Evolutionary conservation across 1,140 invertebrate species (phyloP).

Genomic region (Pseudomyrmex pallidus): DNA sequence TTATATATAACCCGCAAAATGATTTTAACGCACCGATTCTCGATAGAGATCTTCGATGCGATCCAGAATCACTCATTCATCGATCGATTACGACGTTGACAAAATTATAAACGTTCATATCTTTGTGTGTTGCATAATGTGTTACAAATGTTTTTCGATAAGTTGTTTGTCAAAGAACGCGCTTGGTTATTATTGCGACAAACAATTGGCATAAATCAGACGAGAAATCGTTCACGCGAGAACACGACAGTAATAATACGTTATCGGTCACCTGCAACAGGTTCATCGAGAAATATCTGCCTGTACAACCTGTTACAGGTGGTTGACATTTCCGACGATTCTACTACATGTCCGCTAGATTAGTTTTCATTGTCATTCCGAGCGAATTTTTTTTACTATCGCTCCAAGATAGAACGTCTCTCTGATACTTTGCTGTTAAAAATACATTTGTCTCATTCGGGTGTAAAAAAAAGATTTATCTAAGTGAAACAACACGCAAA

Average conservation of each 20-base stretch:
- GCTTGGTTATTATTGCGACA: slow-evolving; percentile 18
- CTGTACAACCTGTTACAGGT: slow-evolving; percentile 26
- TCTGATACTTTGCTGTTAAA: neutral
- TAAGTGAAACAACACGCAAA: neutral
- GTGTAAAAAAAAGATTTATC: neutral
- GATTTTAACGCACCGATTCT: slow-evolving; percentile 55
- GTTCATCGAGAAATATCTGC: no score
- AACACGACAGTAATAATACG: slow-evolving; percentile 38
- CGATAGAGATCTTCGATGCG: slow-evolving; percentile 76
- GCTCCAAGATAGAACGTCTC: neutral
- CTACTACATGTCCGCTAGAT: slow-evolving; percentile 44
- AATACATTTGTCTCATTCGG: neutral
- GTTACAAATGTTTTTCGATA: neutral
- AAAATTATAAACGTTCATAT: no score
- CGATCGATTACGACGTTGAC: slow-evolving; percentile 59
- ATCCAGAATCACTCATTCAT: slow-evolving; percentile 78
- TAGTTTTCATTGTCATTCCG: slow-evolving; percentile 17
- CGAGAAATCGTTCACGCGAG: slow-evolving; percentile 41
- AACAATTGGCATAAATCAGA: slow-evolving; percentile 52
- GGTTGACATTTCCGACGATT: slow-evolving; percentile 55
- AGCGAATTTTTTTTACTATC: slow-evolving; percentile 15
- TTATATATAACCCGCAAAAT: slow-evolving; percentile 34
- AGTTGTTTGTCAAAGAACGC: slow-evolving; percentile 36
- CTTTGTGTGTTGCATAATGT: no score
- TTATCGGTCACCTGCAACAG: slow-evolving; percentile 7